Conservation (phyloP, 2,888 invertebrate species). For the Disparrhopalites patrizii region DNA sequence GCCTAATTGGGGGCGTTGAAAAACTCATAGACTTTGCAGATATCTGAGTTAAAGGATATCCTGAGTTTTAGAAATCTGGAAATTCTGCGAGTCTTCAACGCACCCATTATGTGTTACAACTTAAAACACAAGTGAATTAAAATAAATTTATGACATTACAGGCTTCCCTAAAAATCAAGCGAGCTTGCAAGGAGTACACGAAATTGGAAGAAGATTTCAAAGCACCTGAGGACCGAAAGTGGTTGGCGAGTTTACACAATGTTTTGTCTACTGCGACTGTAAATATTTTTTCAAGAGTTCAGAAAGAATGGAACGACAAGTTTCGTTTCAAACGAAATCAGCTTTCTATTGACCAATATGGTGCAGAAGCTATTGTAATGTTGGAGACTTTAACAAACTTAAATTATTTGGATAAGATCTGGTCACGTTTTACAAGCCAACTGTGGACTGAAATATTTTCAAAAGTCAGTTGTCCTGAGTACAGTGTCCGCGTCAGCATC, state of each 20-base stretch:
- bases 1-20: too few relatives aligned
- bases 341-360: slow-evolving; percentile 33
- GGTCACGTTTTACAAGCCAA: slow-evolving; percentile 35
- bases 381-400: slow-evolving; percentile 37
- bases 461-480: slow-evolving; percentile 38
- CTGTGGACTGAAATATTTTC: slow-evolving; percentile 42
- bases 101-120: too few relatives aligned
- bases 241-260: slow-evolving; percentile 33
- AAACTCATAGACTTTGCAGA: too few relatives aligned
- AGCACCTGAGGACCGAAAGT: slow-evolving; percentile 31
- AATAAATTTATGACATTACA: too few relatives aligned
- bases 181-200: slow-evolving; percentile 21
- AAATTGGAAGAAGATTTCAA: slow-evolving; percentile 19
- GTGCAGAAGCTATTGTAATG: slow-evolving; percentile 21
- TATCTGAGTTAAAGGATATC: too few relatives aligned
- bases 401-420: slow-evolving; percentile 28
- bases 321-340: slow-evolving; percentile 40
- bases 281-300: slow-evolving; percentile 28
- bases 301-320: slow-evolving; percentile 36
- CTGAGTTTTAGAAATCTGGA: too few relatives aligned
- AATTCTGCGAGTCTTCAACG: too few relatives aligned
- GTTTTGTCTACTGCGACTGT: slow-evolving; percentile 27
- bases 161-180: slow-evolving; percentile 34
- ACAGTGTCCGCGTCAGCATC: slow-evolving; percentile 21
- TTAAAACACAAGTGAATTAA: too few relatives aligned